Base-by-base conservation (phyloP, 1,140 invertebrate genomes). In the Procambarus virginalis region DNA sequence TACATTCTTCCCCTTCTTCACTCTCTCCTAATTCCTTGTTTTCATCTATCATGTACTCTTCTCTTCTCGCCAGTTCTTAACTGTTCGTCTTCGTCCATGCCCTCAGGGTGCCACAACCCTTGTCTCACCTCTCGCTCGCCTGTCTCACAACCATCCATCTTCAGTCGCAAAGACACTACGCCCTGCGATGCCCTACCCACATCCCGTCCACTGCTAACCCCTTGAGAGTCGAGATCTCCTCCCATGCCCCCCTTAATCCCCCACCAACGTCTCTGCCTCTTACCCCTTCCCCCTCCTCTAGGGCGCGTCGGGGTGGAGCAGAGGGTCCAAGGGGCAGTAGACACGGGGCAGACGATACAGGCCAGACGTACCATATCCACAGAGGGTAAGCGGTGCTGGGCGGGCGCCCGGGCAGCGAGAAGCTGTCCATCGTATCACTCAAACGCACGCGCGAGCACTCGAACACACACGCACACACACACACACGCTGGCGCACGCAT, bases 311-410 rank as follows among this genome's bases (percentile, higher is more conserved):
- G 80, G 48, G 80, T 68, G 58, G 22, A 34, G 34, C 80, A 82
- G 79, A 81, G 80, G 80, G 60, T 82, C 58, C 80, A 82, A 22
- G 58, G 80, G 48, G 80, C 22, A 82, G 58, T 64, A 82, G 80
- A 82, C 80, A 17, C 34, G 14, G 58, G 80, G 80, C 80, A 82
- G 80, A 82, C 80, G 68, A 60, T 51, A 60, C 45, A 60, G 48
- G 48, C 51, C 79, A 60, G 79, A 60, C 79, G 79, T 81, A 81
- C 51, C 79, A 81, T 81, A 81, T 22, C 79, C 79, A 60, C 79
- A 49, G 79, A 81, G 60, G 68, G 68, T 73, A 82, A 82, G 34
- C 34, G 80, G 80, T 68, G n/a, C 58, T 64, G 80, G 80, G 80
- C 45, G 60, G 48, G 48, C 58, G 80, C 58, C 58, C 80, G 80